Conservation (phyloP, 2,888 invertebrate genomes). For the Ctena decussata region DNA sequence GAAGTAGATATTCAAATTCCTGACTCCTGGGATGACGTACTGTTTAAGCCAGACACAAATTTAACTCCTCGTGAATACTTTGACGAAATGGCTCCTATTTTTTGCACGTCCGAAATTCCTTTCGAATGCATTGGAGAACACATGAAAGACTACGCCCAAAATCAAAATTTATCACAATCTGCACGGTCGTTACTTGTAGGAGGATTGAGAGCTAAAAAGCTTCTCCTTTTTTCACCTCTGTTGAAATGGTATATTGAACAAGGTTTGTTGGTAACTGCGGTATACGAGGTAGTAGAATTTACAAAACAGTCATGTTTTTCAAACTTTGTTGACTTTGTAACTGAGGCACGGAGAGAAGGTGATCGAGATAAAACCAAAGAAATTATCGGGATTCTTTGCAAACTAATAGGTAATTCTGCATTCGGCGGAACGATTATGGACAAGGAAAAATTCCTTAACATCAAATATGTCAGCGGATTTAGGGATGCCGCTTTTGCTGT, state of each 20-base stretch:
- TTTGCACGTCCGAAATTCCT: background rate
- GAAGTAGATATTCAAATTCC: background rate
- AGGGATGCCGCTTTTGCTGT: no score
- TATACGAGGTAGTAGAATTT: conserved; percentile 14
- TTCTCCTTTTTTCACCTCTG: background rate
- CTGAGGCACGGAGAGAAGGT: background rate
- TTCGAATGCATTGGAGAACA: conserved; percentile 12
- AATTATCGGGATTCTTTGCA: background rate
- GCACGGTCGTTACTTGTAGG: conserved; percentile 6
- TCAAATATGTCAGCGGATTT: no score
- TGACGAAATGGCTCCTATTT: conserved; percentile 20
- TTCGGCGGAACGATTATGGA: no score
- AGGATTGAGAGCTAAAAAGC: background rate
- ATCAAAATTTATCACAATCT: background rate
- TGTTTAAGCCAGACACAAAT: background rate
- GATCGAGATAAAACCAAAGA: background rate
- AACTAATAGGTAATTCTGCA: background rate
- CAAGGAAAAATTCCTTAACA: no score
- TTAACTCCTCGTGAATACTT: conserved; percentile 7
- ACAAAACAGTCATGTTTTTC: background rate
- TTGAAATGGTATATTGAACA: background rate
- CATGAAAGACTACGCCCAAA: conserved; percentile 6
- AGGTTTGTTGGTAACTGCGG: background rate
- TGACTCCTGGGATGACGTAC: background rate
- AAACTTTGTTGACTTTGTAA: background rate